These are phyloP conservation scores for Palythoa heliodiscus DNA, from an alignment of 92 coral and sea anemone species.

Conservation along the genomic window DNA sequence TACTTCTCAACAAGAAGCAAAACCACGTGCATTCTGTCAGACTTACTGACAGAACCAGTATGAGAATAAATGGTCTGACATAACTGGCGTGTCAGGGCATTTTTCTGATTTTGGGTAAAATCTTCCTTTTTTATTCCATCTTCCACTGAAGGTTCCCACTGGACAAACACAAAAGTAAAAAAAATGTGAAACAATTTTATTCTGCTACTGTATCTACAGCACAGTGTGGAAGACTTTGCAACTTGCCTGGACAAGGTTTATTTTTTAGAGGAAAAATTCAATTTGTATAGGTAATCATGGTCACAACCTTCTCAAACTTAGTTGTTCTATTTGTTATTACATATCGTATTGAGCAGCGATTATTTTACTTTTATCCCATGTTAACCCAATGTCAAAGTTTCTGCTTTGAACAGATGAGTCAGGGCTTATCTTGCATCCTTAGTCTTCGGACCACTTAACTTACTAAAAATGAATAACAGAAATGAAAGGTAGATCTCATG, in stretches of 20 bases:
- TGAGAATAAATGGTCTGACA: not conserved
- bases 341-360: too few species aligned
- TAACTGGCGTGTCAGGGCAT: not conserved
- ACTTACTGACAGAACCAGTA: not conserved
- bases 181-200: not conserved
- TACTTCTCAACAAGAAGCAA: not conserved
- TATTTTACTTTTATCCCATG: too few species aligned
- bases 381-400: too few species aligned
- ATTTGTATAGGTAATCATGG: too few species aligned
- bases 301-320: too few species aligned
- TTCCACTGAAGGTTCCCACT: constrained; percentile 4
- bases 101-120: not conserved
- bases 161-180: not conserved
- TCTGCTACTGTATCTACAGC: not conserved
- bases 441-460: too few species aligned
- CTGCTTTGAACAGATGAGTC: too few species aligned
- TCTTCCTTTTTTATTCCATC: not conserved
- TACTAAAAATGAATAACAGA: too few species aligned
- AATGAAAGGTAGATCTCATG: not conserved
- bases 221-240: not conserved
- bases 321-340: too few species aligned
- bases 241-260: too few species aligned
- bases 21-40: constrained; percentile 10
- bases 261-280: too few species aligned
- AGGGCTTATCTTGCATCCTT: too few species aligned